Conservation (phyloP, 2,113 vertebrate species). For the Typhlomys cinereus region DNA sequence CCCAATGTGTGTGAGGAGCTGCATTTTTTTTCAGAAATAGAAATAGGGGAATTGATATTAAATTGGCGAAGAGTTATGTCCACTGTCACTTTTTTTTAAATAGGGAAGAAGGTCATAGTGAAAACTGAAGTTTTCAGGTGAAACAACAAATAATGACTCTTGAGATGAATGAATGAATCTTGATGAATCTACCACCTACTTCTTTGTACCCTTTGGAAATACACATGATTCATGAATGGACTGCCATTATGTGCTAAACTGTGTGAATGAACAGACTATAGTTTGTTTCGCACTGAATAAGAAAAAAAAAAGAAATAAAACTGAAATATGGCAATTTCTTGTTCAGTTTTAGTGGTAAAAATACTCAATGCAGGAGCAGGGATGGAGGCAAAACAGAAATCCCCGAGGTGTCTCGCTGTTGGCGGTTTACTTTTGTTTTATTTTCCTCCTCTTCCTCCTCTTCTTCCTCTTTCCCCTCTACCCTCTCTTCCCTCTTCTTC, state of each 20-base stretch:
- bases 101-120: background rate
- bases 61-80: background rate
- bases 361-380: background rate
- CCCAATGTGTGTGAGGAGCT: background rate
- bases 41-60: background rate
- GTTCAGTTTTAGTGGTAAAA: background rate
- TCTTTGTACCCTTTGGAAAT: background rate
- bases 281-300: background rate
- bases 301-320: slow-evolving; percentile 21
- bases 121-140: background rate
- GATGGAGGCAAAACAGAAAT: too few species aligned
- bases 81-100: background rate
- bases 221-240: background rate
- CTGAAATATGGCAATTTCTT: background rate
- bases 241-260: background rate
- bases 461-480: too few species aligned
- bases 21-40: background rate
- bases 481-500: too few species aligned
- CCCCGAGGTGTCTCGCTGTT: background rate
- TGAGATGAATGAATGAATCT: background rate
- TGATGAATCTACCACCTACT: background rate
- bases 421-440: background rate
- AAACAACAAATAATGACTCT: background rate
- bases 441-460: too few species aligned
- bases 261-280: background rate